Percentiles rank a stretch among this genome's conserved stretches.
These are phyloP conservation scores for Champsocephalus gunnari DNA, from an alignment of 2,797 vertebrate species.

Conservation along the genomic window DNA sequence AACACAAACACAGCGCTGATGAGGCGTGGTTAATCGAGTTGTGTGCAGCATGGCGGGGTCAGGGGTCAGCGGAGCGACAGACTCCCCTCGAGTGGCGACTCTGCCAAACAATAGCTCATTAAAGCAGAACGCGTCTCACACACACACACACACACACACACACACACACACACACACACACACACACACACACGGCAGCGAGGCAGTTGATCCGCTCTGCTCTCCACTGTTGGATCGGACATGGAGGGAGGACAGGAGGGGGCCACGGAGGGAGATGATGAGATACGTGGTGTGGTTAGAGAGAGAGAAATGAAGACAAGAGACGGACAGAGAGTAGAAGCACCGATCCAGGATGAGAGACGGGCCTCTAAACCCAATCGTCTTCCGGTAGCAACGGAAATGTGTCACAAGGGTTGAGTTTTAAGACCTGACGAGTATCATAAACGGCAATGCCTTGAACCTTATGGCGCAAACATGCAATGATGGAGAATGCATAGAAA, in stretches of 20 bases:
- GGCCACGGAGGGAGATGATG: background rate
- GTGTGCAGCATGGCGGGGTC: conserved; percentile 72
- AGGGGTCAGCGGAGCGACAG: conserved; percentile 70
- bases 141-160: conserved; percentile 46
- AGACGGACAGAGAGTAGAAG: background rate
- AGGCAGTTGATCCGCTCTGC: conserved; percentile 60
- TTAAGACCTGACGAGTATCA: no score
- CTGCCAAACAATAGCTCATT: conserved; percentile 76
- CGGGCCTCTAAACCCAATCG: background rate
- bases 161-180: conserved; percentile 17
- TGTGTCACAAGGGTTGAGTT: no score
- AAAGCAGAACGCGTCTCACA: conserved; percentile 70
- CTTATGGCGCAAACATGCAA: no score
- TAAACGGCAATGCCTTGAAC: no score
- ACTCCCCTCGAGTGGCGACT: conserved; percentile 71
- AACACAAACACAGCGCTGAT: conserved; percentile 27
- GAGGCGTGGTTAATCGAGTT: conserved; percentile 69
- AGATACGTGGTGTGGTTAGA: conserved; percentile 1
- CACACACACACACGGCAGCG: conserved; percentile 27
- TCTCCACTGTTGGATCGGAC: conserved; percentile 49
- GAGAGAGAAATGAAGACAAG: background rate
- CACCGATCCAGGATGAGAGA: background rate
- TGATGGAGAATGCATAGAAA: no score
- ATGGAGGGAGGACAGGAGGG: conserved; percentile 18
- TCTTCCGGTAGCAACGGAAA: background rate